Percentiles rank a stretch among this genome's conserved stretches.
Evolutionary conservation across 2,113 vertebrate genomes (phyloP).

Genomic region (Zosterops hypoxanthus): DNA sequence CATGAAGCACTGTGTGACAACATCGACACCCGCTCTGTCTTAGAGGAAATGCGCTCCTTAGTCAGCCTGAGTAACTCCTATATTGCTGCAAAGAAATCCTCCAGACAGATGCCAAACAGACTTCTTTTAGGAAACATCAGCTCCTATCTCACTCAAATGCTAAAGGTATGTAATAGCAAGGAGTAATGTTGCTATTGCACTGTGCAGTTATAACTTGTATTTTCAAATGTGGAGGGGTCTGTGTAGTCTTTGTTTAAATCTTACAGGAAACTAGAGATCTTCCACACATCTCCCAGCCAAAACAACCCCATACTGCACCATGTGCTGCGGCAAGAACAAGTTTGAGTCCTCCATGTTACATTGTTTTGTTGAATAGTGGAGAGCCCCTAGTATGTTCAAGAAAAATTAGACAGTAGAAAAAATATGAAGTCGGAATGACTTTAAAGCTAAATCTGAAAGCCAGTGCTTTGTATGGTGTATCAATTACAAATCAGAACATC

Average conservation of each 20-base stretch:
- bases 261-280: background rate
- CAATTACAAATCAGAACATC: background rate
- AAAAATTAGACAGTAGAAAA: background rate
- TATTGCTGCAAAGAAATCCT: slow-evolving; percentile 84
- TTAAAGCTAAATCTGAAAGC: background rate
- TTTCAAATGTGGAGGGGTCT: background rate
- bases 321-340: background rate
- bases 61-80: slow-evolving; percentile 92
- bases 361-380: background rate
- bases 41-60: slow-evolving; percentile 92
- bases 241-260: background rate
- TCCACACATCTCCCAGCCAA: background rate
- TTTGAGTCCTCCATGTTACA: background rate
- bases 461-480: background rate
- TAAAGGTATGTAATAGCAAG: slow-evolving; percentile 80
- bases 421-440: background rate
- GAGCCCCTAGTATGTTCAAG: background rate
- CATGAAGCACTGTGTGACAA: slow-evolving; percentile 93
- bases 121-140: slow-evolving; percentile 83
- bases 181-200: background rate
- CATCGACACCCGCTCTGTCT: slow-evolving; percentile 86
- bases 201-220: background rate
- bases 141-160: slow-evolving; percentile 87
- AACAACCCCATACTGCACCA: background rate
- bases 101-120: slow-evolving; percentile 83